Base-by-base conservation (phyloP, 2,113 vertebrate genomes). In the Microtus oregoni region DNA sequence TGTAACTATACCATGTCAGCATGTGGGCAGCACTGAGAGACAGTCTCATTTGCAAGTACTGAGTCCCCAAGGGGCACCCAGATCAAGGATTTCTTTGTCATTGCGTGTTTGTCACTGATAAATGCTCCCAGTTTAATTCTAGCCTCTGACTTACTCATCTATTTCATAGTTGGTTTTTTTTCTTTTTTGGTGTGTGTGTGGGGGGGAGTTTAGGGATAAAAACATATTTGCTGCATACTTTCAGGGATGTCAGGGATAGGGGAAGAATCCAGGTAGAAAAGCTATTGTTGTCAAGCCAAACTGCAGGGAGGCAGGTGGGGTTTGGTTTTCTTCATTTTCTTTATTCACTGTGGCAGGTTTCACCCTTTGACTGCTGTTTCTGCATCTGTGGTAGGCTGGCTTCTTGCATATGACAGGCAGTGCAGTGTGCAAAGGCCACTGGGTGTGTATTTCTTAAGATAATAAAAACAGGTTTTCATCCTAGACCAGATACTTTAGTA, bases 1-100 rank as follows among this genome's bases (percentile, higher is more conserved):
- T 0, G 0, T 89, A 96, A 97, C 41, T 81, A 92, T 92, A 97
- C 89, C 47, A 58, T 90, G 67, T 13, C 82, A 97, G 92, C 79
- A 8, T 26, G 86, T 47, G 3, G 47, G 90, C 58, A 68, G 93
- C 96, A 97, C 63, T 72, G 67, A 96, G 97, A 41, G 91, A 93
- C 92, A 92, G 73, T 96, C 97, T 98, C 90, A 94, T 77, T 86
- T n/a, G 52, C 88, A 92, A 96, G 92, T 55, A 22, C 72, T 96
- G 17, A 67, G 97, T 98, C 91, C 83, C 70, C 76, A 92, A 11
- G 17, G 52, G 90, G 87, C 41, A 89, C 89, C 65, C 13, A 8
- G 88, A 89, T 6, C 58, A 52, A 14, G 90, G 20, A 61, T 76
- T 95, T 92, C 76, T 96, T 76, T 87, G 78, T 41, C 12, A 4